Evolutionary conservation across 1,140 invertebrate species (phyloP).

Genomic region (Homalodisca vitripennis): DNA sequence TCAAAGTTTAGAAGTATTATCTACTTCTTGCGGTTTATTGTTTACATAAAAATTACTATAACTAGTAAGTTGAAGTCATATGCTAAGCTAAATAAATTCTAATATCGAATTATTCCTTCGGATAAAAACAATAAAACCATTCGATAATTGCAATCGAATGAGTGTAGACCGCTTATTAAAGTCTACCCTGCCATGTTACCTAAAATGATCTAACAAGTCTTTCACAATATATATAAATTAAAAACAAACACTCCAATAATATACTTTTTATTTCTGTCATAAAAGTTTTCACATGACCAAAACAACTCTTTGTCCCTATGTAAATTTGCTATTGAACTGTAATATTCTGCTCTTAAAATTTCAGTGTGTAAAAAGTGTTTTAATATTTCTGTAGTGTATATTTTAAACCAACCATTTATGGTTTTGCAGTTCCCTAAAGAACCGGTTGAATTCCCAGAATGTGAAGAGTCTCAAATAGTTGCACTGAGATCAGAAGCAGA

Average conservation of each 20-base stretch:
- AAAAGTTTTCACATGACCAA: background rate
- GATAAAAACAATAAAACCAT: too few relatives aligned
- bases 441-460: background rate
- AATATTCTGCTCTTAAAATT: background rate
- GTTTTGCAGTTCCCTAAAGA: slow-evolving; percentile 9
- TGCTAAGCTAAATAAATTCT: too few relatives aligned
- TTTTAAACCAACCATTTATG: background rate
- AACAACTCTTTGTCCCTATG: background rate
- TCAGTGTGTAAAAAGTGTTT: background rate
- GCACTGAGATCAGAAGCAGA: slow-evolving; percentile 32
- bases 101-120: too few relatives aligned
- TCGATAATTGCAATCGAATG: too few relatives aligned
- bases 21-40: too few relatives aligned
- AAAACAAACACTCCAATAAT: background rate
- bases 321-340: background rate
- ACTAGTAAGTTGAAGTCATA: too few relatives aligned
- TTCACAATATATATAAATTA: background rate
- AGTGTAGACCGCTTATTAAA: too few relatives aligned
- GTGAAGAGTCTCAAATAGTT: slow-evolving; percentile 24
- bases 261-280: background rate
- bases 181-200: too few relatives aligned
- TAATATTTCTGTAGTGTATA: background rate
- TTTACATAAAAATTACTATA: too few relatives aligned
- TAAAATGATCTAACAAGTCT: too few relatives aligned
- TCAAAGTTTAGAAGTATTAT: too few relatives aligned